Evolutionary conservation across 2,797 vertebrate genomes (phyloP), one percentile per base, ranked within the genome.

Genomic region (Pogoniulus pusillus): DNA sequence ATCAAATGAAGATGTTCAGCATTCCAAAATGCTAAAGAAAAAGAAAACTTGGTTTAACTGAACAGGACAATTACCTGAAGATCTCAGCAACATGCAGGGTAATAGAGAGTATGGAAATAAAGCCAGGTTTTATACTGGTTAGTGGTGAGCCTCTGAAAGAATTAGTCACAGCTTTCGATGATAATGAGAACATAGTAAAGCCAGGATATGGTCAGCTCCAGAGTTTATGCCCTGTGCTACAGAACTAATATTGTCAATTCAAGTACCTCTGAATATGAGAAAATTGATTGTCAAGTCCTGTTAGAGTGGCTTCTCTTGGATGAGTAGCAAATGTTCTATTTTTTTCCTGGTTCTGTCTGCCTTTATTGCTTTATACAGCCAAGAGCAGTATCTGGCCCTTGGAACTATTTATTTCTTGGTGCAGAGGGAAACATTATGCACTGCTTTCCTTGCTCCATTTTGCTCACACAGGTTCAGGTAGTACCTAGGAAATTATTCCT

Each of bases 291-390:
- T 77, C 76, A 77, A 74, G 47, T 82, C 55, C 60, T 66, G 57
- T 89, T 90, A 66, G 27, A 87, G 63, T 51, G 35, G 16, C 18
- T 81, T 9, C 87, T 85, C 80, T 66, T 71, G 53, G 54, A 89
- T 53, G 76, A 94, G 82, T 53, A 86, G 73, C 74, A 83, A 79
- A 80, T 73, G 63, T 89, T 93, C 93, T 85, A 49, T 89, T 39
- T 85, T 93, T 94, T 69, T 92, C 29, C 55, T 75, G 51, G 57
- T 90, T 89, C 34, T 82, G 60, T 73, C 77, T 82, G 66, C 49
- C 79, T 91, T 92, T 92, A 89, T 95, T 94, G 64, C 62, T 89
- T 85, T 87, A 75, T 39, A 85, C 63, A 69, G 90, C 92, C 86
- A 71, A 72, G 51, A 76, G 91, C 76, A 76, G 47, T 93, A 75